Base-by-base conservation (phyloP, 2,888 invertebrate species). In the Eristalis arbustorum region DNA sequence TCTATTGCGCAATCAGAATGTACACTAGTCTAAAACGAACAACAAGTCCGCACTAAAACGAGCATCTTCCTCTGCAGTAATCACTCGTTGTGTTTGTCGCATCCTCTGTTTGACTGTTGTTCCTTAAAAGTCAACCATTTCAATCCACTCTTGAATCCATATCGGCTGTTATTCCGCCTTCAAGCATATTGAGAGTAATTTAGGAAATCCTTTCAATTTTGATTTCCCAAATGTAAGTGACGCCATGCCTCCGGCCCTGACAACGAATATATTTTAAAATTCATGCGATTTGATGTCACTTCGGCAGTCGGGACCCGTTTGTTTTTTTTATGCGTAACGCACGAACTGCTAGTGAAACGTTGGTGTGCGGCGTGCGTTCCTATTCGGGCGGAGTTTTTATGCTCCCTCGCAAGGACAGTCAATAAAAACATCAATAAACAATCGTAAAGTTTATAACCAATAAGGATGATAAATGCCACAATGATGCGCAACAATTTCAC, bases 401-500 rank as follows among this genome's bases (percentile, higher is more conserved):
- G 49, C 40, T 66, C 18, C 64, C 11, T 34, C 13, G 42, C 18
- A 28, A 69, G 34, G 68, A 22, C 13, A 40, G 72, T 34, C 62
- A 73, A 67, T 72, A 72, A 78, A 78, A 62, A 68, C 67, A 73
- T 68, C 73, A 74, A 67, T 73, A 81, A 81, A 81, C 68, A 81
- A 64, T 75, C 74, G 69, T 69, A 81, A 74, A 75, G 31, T 81
- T 81, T 81, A 75, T 68, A 74, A 64, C 80, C 80, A 75, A 81
- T 75, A 81, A 80, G 61, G 67, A 69, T 61, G 74, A 81, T 80
- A 80, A 80, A 80, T 73, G 62, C 57, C 73, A 74, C 62, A 75
- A 42, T 63, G 49, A 69, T 75, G 62, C 62, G 57, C 63, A 67
- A 79, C 72, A 67, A 72, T 79, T 72, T 62, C 49, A 34, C 61